phyloP scores from a whole-genome alignment of 2,797 vertebrate genomes.

The Amphiprion clarkii region DNA sequence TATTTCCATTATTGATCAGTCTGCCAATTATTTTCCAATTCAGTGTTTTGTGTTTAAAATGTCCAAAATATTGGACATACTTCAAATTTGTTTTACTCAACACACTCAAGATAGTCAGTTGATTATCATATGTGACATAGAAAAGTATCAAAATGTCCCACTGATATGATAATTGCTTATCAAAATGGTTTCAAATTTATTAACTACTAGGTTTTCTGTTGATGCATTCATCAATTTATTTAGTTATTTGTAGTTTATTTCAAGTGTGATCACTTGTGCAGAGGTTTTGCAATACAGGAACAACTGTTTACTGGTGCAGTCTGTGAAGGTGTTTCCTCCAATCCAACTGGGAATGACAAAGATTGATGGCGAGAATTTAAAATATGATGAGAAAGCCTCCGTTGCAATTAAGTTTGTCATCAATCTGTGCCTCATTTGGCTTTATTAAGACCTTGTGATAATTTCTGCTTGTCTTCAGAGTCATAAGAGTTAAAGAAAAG shows the following conservation, averaged over 20 bases:
- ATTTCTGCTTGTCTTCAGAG: conserved; percentile 30
- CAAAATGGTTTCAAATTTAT: background rate
- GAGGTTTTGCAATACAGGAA: background rate
- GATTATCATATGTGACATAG: background rate
- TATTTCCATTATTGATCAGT: background rate
- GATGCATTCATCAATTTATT: background rate
- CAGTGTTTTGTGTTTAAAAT: no score
- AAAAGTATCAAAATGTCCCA: no score
- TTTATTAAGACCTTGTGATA: conserved; percentile 33
- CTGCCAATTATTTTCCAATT: no score
- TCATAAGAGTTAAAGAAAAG: conserved; percentile 1
- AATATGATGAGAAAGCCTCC: background rate
- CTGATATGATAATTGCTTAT: background rate
- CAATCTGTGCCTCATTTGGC: conserved; percentile 14
- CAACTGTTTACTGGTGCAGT: background rate
- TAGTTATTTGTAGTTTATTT: background rate
- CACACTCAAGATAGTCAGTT: background rate
- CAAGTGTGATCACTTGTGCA: background rate
- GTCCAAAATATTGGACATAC: no score
- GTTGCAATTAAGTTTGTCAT: background rate
- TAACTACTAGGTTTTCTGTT: background rate
- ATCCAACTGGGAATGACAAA: background rate
- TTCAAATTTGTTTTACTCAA: background rate
- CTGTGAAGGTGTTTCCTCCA: background rate
- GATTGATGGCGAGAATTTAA: background rate